Evolutionary conservation across 2,113 vertebrate genomes (phyloP), one percentile per base, ranked within the genome.

Genomic region (Pyxicephalus adspersus): DNA sequence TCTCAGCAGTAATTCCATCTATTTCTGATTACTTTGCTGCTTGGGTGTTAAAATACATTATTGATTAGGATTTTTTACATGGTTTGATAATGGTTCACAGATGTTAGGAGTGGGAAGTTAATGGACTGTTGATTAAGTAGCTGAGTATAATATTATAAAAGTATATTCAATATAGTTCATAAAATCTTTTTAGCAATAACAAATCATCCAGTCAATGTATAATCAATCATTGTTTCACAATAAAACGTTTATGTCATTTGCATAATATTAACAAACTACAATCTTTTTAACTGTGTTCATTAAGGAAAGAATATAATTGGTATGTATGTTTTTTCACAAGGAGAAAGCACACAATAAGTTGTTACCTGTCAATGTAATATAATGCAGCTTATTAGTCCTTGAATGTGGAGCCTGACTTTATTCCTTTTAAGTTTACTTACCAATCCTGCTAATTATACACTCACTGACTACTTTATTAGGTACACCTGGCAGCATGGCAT

Each of bases 81-180:
- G 76, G 28, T 54, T 63, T 77, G 13, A 31, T 65, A 77, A 66
- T 77, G 51, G 63, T 31, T 65, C 76, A 77, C 63, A 65, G 63
- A 77, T 77, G 76, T 77, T 77, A 51, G 28, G 63, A 77, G 63
- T 66, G 45, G 60, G 51, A 77, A 65, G 76, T 65, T 77, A 77
- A 77, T 77, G 63, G 51, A 55, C 76, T 51, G 45, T 29, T 55
- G 25, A 66, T 34, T 66, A 66, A 66, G 51, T 34, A 65, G 20
- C 51, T 55, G 50, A 54, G 28, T 34, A 55, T 51, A 52, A 65
- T 77, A 18, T 54, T 65, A 31, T 64, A 65, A 52, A 61, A 52
- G 34, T 20, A 20, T 34, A 54, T 55, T 77, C 28, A 64, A 28
- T 51, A 22, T 23, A 77, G 61, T 66, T 31, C 29, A 55, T 55